Conservation (phyloP, 2,797 vertebrate genomes). For the Brachyrhaphis roseni region DNA sequence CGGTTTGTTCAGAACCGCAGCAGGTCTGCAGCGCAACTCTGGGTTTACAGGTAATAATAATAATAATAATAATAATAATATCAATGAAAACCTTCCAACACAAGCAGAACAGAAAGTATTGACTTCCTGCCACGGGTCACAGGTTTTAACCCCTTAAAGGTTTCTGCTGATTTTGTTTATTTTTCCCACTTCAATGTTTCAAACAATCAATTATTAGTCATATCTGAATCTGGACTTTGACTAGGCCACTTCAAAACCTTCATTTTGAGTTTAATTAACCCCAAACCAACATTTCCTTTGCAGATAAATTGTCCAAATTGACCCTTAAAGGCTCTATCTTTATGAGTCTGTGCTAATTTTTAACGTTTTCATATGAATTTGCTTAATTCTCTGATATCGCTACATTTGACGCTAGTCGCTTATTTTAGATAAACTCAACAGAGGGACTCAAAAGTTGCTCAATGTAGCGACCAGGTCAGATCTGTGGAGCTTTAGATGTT, state of each 20-base stretch:
- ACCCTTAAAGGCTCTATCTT: no score
- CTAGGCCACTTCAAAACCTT: not conserved
- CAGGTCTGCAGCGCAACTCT: not conserved
- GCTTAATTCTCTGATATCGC: no score
- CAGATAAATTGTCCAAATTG: no score
- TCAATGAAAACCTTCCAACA: not conserved
- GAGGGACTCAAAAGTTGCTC: no score
- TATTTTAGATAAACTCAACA: no score
- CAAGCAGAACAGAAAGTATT: not conserved
- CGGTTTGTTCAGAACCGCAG: constrained; percentile 13
- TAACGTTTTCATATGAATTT: no score
- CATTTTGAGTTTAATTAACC: not conserved
- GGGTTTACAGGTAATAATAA: not conserved
- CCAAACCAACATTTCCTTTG: no score
- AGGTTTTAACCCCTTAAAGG: not conserved
- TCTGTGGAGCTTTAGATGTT: not conserved
- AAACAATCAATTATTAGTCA: not conserved
- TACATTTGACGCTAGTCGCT: no score
- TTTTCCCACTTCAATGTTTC: not conserved
- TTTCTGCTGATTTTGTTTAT: not conserved
- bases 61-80: not conserved
- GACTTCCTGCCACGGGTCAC: not conserved
- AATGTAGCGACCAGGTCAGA: no score
- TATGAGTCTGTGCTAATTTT: no score
- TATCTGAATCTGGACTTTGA: not conserved